Evolutionary conservation across 2,888 invertebrate genomes (phyloP).

Genomic region (Diarsia dahlii): DNA sequence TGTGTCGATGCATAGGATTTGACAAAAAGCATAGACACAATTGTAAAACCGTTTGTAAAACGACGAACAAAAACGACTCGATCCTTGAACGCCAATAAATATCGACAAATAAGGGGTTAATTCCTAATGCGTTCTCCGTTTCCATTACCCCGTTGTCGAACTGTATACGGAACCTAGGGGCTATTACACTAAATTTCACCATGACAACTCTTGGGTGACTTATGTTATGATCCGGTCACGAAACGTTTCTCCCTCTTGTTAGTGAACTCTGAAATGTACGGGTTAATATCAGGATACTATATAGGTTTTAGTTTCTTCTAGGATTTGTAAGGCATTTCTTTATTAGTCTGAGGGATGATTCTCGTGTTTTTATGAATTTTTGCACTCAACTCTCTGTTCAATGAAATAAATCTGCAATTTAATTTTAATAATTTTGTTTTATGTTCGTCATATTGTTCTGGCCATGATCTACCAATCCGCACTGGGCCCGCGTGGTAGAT

Average conservation of each 20-base stretch:
- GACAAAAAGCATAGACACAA: neutral
- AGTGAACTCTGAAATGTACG: slow-evolving; percentile 47
- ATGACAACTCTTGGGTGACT: slow-evolving; percentile 71
- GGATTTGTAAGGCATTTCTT: slow-evolving; percentile 16
- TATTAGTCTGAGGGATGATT: neutral
- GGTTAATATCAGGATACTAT: slow-evolving; percentile 21
- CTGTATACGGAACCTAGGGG: slow-evolving; percentile 33
- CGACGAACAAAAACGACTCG: no score
- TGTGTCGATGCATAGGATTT: no score
- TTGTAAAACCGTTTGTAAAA: neutral
- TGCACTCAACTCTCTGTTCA: neutral
- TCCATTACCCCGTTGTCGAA: slow-evolving; percentile 26
- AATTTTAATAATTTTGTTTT: neutral
- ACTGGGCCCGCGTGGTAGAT: no score
- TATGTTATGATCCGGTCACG: slow-evolving; percentile 74
- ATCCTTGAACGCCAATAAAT: neutral
- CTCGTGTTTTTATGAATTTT: neutral
- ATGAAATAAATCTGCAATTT: neutral
- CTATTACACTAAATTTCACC: slow-evolving; percentile 73
- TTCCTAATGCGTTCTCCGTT: slow-evolving; percentile 30
- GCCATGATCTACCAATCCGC: no score
- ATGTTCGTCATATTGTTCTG: no score
- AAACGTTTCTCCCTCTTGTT: slow-evolving; percentile 59
- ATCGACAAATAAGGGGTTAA: slow-evolving; percentile 10
- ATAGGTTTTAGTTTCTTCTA: slow-evolving; percentile 18